phyloP scores from a whole-genome alignment of 2,888 invertebrate genomes.

The Papilio gigon region DNA sequence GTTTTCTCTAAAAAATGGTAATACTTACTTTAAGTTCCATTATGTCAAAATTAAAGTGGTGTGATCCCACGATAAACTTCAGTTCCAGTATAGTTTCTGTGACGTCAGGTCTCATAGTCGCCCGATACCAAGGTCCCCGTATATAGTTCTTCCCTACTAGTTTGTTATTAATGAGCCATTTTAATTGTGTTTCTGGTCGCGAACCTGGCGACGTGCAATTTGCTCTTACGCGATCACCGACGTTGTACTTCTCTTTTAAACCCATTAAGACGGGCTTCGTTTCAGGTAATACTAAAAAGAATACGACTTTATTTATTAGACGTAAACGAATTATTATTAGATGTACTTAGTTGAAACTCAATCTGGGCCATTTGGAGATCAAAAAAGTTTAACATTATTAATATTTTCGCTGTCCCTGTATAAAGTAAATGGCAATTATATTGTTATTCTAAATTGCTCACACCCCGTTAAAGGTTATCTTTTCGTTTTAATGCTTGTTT shows the following conservation, averaged over 20 bases:
- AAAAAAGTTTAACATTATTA: too few relatives aligned
- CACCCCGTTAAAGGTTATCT: background rate
- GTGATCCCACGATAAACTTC: constrained; percentile 86
- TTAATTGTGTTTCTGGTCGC: constrained; percentile 89
- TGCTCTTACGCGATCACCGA: constrained; percentile 87
- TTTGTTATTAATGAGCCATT: constrained; percentile 91
- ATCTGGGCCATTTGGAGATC: background rate
- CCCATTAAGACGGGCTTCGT: constrained; percentile 90
- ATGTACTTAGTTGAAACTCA: too few relatives aligned
- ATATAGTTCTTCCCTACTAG: constrained; percentile 80
- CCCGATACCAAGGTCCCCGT: constrained; percentile 77
- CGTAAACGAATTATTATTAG: too few relatives aligned
- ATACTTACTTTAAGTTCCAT: constrained; percentile 88
- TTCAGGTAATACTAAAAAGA: constrained; percentile 86
- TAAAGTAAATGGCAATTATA: background rate
- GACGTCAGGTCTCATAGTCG: constrained; percentile 79
- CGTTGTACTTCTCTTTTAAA: constrained; percentile 87
- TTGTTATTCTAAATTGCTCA: background rate
- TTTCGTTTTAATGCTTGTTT: background rate
- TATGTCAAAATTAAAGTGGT: constrained; percentile 89
- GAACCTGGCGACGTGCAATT: constrained; percentile 92
- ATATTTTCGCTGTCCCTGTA: too few relatives aligned
- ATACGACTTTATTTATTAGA: background rate
- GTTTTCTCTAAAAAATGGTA: background rate
- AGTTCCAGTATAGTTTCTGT: constrained; percentile 88